Percentiles rank a stretch among this genome's conserved stretches.
Conservation (phyloP, 2,888 invertebrate species). For the Cerastoderma edule region DNA sequence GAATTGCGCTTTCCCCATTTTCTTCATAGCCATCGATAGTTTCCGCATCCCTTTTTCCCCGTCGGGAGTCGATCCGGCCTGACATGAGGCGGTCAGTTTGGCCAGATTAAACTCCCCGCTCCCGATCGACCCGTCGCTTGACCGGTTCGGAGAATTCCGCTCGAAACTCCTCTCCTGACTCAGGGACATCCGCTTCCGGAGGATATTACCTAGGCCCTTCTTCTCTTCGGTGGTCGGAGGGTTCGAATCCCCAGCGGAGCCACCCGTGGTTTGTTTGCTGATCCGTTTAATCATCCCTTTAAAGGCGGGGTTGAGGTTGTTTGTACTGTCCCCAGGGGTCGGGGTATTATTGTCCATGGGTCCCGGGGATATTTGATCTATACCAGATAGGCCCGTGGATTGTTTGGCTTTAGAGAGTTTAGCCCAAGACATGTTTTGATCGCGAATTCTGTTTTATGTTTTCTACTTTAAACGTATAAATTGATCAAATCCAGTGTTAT, state of each 20-base stretch:
- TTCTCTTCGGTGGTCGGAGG: neutral
- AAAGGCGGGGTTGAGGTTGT: slow-evolving; percentile 17
- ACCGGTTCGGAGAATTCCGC: slow-evolving; percentile 25
- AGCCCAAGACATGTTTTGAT: slow-evolving; percentile 54
- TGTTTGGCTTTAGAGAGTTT: slow-evolving; percentile 36
- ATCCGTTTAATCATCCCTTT: slow-evolving; percentile 34
- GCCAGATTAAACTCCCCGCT: neutral
- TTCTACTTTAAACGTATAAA: too few relatives aligned
- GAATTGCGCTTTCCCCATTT: slow-evolving; percentile 55
- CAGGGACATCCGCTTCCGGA: slow-evolving; percentile 50
- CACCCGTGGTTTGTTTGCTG: slow-evolving; percentile 1
- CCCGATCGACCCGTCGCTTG: slow-evolving; percentile 33
- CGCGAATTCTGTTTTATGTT: too few relatives aligned
- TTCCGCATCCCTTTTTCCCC: slow-evolving; percentile 41
- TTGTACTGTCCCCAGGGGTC: neutral
- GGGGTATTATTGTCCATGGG: neutral
- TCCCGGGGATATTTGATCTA: neutral
- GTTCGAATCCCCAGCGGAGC: neutral
- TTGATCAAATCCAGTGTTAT: too few relatives aligned
- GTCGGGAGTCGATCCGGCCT: neutral
- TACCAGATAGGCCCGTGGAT: neutral
- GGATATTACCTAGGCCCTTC: slow-evolving; percentile 3
- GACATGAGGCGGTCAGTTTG: slow-evolving; percentile 2
- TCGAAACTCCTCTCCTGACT: slow-evolving; percentile 31
- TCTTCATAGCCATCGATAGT: slow-evolving; percentile 48